Base-by-base conservation (phyloP, 2,888 invertebrate genomes). In the Actias luna region DNA sequence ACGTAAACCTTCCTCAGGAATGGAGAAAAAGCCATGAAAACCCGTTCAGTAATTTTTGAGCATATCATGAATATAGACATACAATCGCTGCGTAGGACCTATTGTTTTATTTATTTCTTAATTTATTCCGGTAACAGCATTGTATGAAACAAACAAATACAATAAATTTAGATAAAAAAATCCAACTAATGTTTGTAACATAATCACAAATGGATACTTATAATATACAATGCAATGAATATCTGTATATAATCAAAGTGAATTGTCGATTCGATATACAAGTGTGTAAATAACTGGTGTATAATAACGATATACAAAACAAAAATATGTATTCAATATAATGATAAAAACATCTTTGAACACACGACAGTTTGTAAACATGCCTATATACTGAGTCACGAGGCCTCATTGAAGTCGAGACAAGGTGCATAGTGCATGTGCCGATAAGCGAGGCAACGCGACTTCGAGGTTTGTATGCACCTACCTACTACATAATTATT, bases 341-440 rank as follows among this genome's bases (percentile, higher is more conserved):
- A 12, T 25, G 10, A 50, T 16, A 39, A 50, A 33, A 33, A 33
- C 33, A 33, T 33, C 33, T 50, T 4, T 42, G 42, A 50, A 7
- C 46, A 50, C 46, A 22, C 22, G 25, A 50, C 25, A 50, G 46
- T 50, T 25, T 50, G 46, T 65, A 64, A 66, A 65, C 67, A 71
- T 74, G 64, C 65, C 67, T 73, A 50, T 22, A 64, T 67, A 62
- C 69, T 78, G 80, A 78, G 60, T 80, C 78, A 80, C 46, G 12
- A 14, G 22, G 46, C 25, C 46, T 50, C 12, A 12, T 50, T 50
- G 46, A 3, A 50, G 46, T 12, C n/a, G n/a, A 50, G 12, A 25
- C 25, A 22, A 2, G 12, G 46, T 25, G 46, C 46, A 50, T 50
- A 50, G 46, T 50, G 46, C 46, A 50, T 25, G 2, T 46, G 18